Percentiles rank a stretch among this genome's conserved stretches.
Conservation (phyloP, 2,888 invertebrate species). For the Oscheius onirici region DNA sequence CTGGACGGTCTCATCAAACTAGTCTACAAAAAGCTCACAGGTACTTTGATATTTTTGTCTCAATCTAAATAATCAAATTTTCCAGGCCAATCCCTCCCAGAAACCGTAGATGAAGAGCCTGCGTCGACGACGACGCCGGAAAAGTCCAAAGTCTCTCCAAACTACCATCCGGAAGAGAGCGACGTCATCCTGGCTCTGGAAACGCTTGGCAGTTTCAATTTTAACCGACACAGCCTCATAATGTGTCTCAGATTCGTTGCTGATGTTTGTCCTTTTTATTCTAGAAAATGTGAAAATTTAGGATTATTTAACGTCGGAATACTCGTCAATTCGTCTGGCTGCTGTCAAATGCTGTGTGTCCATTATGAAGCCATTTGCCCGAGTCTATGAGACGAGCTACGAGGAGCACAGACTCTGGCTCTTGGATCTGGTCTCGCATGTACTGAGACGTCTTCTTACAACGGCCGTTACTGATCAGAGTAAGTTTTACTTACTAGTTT, state of each 20-base stretch:
- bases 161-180: constrained; percentile 74
- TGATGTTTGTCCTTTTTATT: constrained; percentile 44
- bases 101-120: constrained; percentile 50
- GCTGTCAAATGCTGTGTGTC: constrained; percentile 93
- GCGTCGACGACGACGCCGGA: neutral
- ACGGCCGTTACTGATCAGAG: constrained; percentile 92
- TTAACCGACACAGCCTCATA: constrained; percentile 64
- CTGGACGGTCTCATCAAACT: constrained; percentile 91
- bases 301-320: constrained; percentile 82
- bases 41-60: neutral
- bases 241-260: constrained; percentile 69
- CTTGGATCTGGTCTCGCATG: constrained; percentile 87
- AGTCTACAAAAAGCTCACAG: constrained; percentile 78
- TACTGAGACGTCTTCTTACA: constrained; percentile 87
- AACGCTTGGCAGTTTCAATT: constrained; percentile 88
- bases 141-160: no score
- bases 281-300: constrained; percentile 34
- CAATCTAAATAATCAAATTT: no score
- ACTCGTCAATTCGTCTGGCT: constrained; percentile 89
- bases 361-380: constrained; percentile 84
- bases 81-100: constrained; percentile 48
- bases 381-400: constrained; percentile 64
- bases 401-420: constrained; percentile 72
- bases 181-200: constrained; percentile 89
- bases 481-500: constrained; percentile 56